These are phyloP conservation scores for Phoenicopterus ruber DNA, from an alignment of 2,113 vertebrate genomes.

Conservation along the genomic window DNA sequence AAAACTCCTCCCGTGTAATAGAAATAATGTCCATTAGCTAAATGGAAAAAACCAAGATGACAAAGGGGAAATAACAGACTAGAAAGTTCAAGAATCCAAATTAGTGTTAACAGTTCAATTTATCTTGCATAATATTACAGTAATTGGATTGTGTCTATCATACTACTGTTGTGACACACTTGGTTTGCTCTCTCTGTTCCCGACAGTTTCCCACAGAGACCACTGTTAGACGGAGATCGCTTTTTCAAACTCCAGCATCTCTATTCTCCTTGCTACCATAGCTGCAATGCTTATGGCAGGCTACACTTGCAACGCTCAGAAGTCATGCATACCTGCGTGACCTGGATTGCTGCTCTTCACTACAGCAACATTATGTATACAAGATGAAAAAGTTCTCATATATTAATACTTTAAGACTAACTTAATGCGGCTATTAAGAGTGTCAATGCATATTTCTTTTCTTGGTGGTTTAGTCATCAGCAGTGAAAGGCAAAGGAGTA, in stretches of 20 bases:
- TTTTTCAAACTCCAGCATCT: neutral
- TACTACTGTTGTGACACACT: neutral
- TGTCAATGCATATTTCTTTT: neutral
- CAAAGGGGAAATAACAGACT: conserved; percentile 33
- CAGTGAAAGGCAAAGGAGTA: conserved; percentile 16
- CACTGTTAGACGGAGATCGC: neutral
- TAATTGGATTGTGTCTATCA: conserved; percentile 44
- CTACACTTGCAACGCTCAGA: neutral
- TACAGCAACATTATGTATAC: neutral
- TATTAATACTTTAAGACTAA: neutral
- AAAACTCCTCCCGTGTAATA: neutral
- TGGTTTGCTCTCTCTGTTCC: conserved; percentile 6
- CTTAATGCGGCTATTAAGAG: neutral
- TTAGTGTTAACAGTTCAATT: conserved; percentile 54
- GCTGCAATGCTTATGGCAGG: neutral
- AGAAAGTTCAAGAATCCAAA: conserved; percentile 50
- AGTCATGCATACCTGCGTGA: neutral
- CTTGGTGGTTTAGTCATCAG: conserved; percentile 27
- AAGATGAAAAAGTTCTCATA: neutral
- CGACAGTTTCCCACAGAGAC: neutral
- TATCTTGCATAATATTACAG: conserved; percentile 38
- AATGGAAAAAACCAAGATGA: neutral
- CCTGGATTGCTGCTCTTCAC: neutral
- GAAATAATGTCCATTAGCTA: conserved; percentile 1
- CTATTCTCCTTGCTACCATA: neutral